Percentiles rank a stretch among this genome's conserved stretches.
Evolutionary conservation across 2,113 vertebrate species (phyloP).

Genomic region (Propithecus coquereli): DNA sequence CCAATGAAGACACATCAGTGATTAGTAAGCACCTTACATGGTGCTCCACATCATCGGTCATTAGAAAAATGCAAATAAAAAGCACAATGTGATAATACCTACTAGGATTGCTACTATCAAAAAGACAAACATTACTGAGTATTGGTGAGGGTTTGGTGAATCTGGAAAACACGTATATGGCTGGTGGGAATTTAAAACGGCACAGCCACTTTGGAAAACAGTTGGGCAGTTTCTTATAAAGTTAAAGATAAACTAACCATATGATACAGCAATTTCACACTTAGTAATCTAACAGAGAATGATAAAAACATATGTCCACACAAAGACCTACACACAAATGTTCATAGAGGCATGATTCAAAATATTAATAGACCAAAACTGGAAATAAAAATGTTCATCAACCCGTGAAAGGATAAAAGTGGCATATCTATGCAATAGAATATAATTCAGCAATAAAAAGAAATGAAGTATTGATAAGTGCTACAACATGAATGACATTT

Average conservation of each 20-base stretch:
- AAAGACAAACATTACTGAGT: background rate
- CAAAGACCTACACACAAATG: background rate
- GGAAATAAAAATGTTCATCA: background rate
- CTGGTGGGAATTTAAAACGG: background rate
- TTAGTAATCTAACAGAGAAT: background rate
- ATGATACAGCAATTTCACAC: background rate
- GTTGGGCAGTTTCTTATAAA: background rate
- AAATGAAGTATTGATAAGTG: background rate
- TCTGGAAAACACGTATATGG: background rate
- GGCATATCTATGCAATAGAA: background rate
- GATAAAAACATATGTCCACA: background rate
- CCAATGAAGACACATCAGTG: background rate
- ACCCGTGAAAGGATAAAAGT: background rate
- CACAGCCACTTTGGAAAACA: background rate
- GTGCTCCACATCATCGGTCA: background rate
- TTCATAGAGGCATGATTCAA: background rate
- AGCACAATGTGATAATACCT: background rate
- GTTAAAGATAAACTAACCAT: background rate
- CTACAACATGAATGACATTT: background rate
- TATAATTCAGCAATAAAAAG: background rate
- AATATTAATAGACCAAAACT: background rate
- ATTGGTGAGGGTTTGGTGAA: background rate
- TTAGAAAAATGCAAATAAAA: constrained; percentile 5
- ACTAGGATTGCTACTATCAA: background rate
- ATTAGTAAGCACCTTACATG: background rate